Base-by-base conservation (phyloP, 2,888 invertebrate genomes). In the Omphaloscelis lunosa region DNA sequence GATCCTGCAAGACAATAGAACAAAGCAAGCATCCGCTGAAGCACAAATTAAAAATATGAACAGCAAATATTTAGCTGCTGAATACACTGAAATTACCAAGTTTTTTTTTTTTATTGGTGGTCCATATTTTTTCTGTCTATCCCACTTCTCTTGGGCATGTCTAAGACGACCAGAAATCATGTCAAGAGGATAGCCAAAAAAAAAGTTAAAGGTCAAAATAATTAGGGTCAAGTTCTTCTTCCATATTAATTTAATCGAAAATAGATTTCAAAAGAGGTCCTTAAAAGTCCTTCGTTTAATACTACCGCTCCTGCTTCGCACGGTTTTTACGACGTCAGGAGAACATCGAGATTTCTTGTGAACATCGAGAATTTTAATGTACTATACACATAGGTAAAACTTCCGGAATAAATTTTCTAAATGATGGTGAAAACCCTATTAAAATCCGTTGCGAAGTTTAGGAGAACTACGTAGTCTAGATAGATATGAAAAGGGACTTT, bases 191-290 rank as follows among this genome's bases (percentile, higher is more conserved):
- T 15, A 15, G 7, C 4, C 34, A 7, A 15, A 23, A 82, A 82
- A 63, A 67, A 34, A n/a, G 15, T 15, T 27, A 82, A 59, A 29
- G 63, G 27, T 58, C 63, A 11, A 45, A 75, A 51, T 63, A 63
- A 79, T 79, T 75, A 59, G 0, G 76, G 51, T 45, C 76, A 58
- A 82, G 58, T 23, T n/a, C 23, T 20, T 34, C 23, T 41, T 15
- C 15, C 39, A 58, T 23, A 51, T 63, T 63, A 73, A 65, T 23
- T 66, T 5, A 66, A 66, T 45, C 53, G 17, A 65, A 63, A 79
- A 75, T 63, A 11, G 17, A 63, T 51, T 59, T 63, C 8, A 1
- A n/a, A n/a, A 53, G 15, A 12, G 39, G 11, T 41, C 23, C 27
- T 12, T 51, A 48, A 48, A n/a, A 23, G 20, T 48, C 23, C 29